Evolutionary conservation across 2,113 vertebrate species (phyloP).

Genomic region (Pollachius pollachius): DNA sequence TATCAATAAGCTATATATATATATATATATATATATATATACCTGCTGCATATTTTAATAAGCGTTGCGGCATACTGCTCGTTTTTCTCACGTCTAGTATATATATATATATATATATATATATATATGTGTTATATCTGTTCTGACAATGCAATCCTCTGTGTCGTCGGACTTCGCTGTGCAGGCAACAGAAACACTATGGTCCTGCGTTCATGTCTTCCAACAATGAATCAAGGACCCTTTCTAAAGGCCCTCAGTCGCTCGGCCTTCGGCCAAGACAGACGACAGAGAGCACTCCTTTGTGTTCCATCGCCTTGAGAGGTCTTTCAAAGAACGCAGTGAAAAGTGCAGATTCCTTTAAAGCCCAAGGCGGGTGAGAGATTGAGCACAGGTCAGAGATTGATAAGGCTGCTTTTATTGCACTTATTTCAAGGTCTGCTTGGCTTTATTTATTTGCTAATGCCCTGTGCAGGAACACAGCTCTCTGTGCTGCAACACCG

Average conservation of each 20-base stretch:
- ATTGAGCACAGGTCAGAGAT: slow-evolving; percentile 43
- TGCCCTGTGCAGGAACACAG: too few relatives aligned
- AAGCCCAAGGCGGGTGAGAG: too few relatives aligned
- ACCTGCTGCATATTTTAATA: neutral
- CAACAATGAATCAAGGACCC: slow-evolving; percentile 29
- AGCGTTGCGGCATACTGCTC: too few relatives aligned
- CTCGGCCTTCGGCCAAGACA: slow-evolving; percentile 32
- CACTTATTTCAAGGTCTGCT: slow-evolving; percentile 46
- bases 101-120: too few relatives aligned
- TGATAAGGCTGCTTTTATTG: slow-evolving; percentile 23
- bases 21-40: slow-evolving; percentile 6
- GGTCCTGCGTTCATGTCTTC: slow-evolving; percentile 16
- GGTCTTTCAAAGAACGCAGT: slow-evolving; percentile 36
- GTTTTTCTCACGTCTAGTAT: too few relatives aligned
- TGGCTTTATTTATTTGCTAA: too few relatives aligned
- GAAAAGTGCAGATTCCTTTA: slow-evolving; percentile 37
- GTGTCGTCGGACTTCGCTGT: too few relatives aligned
- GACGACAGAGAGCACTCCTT: slow-evolving; percentile 15
- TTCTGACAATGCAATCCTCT: too few relatives aligned
- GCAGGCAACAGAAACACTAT: neutral
- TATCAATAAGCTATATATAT: too few relatives aligned
- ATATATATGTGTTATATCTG: too few relatives aligned
- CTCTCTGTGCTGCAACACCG: neutral
- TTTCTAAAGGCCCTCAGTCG: slow-evolving; percentile 14
- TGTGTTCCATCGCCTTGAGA: slow-evolving; percentile 31